Evolutionary conservation across 2,113 vertebrate genomes (phyloP), one percentile per base, ranked within the genome.

Genomic region (Agelaius tricolor): DNA sequence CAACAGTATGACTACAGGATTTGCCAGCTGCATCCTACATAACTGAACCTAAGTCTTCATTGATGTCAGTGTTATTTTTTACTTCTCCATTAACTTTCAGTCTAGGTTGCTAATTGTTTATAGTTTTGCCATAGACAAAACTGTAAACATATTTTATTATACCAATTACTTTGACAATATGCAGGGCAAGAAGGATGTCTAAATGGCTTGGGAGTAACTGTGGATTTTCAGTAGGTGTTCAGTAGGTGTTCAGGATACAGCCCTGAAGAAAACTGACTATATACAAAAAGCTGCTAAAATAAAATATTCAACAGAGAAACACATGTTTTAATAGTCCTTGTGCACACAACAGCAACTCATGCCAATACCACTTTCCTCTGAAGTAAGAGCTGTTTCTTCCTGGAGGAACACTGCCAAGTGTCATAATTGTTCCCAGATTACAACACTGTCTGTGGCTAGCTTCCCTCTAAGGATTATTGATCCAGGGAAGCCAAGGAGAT

Each of bases 321-420:
- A 16, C n/a, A 43, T 4, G 20, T 46, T 77, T 84, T 57, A 83
- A 39, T 30, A 86, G 65, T 47, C 20, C 23, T 43, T 47, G 30
- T 26, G 58, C 46, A 83, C 51, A 73, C 33, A 82, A 90, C 44
- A 83, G 71, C 49, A 46, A 73, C 4, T 0, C 0, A 54, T n/a
- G 68, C 76, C 73, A 81, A 90, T 11, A 83, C 18, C 13, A 13
- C 30, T 80, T 71, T 93, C 57, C 92, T 84, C 65, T 86, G 61
- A 58, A 81, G 14, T 43, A 86, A 81, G 13, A 90, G 21, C 47
- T 86, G 20, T 69, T 92, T 92, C 59, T 72, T 88, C 82, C 76
- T 81, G 84, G 4, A 93, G 43, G 27, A 91, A 30, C 10, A 39
- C 37, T 69, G 90, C 28, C 71, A 87, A 78, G 68, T 17, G 41